Conservation (phyloP, 2,888 invertebrate species). For the Lymantria dispar region DNA sequence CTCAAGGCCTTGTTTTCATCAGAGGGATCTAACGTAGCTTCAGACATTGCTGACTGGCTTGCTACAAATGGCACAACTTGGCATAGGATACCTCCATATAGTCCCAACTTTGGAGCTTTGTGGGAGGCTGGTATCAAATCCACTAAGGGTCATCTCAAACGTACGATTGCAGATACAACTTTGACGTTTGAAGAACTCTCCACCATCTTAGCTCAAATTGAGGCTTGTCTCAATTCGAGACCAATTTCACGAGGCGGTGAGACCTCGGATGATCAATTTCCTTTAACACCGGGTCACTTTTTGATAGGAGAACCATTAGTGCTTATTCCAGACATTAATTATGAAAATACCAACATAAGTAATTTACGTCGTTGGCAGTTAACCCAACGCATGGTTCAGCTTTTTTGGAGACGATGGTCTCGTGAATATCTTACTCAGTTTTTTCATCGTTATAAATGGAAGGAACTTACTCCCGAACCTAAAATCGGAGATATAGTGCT, state of each 20-base stretch:
- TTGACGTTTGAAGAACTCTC: background rate
- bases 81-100: slow-evolving; percentile 17
- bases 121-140: slow-evolving; percentile 7
- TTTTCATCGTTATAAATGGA: background rate
- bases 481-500: background rate
- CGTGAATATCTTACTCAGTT: background rate
- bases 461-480: background rate
- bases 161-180: background rate
- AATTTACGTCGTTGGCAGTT: background rate
- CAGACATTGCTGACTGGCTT: slow-evolving; percentile 4
- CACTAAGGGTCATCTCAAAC: background rate
- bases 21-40: background rate
- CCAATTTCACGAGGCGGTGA: background rate
- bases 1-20: background rate
- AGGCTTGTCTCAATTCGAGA: slow-evolving; percentile 1
- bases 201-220: background rate
- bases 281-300: slow-evolving; percentile 1
- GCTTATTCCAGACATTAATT: background rate
- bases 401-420: background rate
- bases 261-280: background rate
- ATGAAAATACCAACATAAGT: background rate
- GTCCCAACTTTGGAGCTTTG: slow-evolving; percentile 17
- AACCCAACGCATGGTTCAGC: background rate
- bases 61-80: slow-evolving; percentile 8
- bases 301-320: background rate